Evolutionary conservation across 1,140 invertebrate species (phyloP), one percentile per base, ranked within the genome.

Genomic region (Euwallacea similis): DNA sequence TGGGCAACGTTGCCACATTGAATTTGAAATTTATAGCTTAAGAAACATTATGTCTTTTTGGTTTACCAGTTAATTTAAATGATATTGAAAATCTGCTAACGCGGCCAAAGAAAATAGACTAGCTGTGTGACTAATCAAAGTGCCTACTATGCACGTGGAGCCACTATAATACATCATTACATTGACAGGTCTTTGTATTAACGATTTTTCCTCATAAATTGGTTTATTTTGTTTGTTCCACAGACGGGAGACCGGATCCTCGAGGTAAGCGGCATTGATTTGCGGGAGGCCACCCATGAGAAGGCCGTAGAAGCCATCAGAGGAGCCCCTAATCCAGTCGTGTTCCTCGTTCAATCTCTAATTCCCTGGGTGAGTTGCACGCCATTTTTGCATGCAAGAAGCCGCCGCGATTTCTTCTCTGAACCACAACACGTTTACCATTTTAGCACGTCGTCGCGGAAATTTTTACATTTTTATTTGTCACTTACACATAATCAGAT

Each of bases 291-390:
- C 10, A 94, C 93, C 74, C 96, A 98, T 80, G 96, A 98, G 78
- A 86, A 91, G 75, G 97, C 97, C 7, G 97, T 99, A n/a, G 92
- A 97, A 82, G 90, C 96, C 2, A 99, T 99, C 77, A 91, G 95
- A 80, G 93, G 93, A 72, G 91, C 97, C 54, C 89, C 90, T 47
- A 95, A 93, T 82, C 93, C 93, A 60, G 95, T 99, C 60, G 88
- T 87, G 13, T 93, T 99, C 79, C 86, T 97, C 43, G 93, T 99
- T 33, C 97, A 99, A 84, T 97, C 93, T 76, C 86, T 98, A 55
- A 87, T 95, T 73, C 88, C 91, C 74, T 89, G 91, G 90, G 91
- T 93, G 82, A 75, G 74, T 72, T 59, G 16, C 42, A 50, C 13
- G 46, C 0, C 13, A 11, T 50, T 50, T 50, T 50, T 50, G 2